phyloP scores from a whole-genome alignment of 2,888 invertebrate species.

The Yponomeuta plumbellus region DNA sequence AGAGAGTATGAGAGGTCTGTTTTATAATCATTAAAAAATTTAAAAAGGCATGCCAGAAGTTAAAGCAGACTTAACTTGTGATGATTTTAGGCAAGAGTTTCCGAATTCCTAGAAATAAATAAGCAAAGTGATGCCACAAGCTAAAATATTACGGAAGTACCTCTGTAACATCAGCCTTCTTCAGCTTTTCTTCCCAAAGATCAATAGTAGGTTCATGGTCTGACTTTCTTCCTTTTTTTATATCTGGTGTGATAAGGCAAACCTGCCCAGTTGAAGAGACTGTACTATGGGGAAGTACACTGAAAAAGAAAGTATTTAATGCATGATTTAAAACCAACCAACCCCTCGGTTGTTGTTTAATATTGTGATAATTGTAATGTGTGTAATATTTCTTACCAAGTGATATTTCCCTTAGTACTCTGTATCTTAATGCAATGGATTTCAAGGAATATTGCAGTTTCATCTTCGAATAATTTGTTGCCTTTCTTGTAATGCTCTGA shows the following conservation, averaged over 20 bases:
- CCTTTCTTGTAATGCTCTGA: slow-evolving; percentile 45
- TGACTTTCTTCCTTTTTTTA: slow-evolving; percentile 80
- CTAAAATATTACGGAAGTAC: slow-evolving; percentile 41
- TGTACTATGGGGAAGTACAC: slow-evolving; percentile 76
- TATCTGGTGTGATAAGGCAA: slow-evolving; percentile 86
- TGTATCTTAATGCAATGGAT: slow-evolving; percentile 81
- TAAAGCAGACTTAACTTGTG: too few species aligned
- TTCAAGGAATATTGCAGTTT: slow-evolving; percentile 76
- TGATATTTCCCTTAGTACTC: slow-evolving; percentile 75
- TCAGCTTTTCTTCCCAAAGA: slow-evolving; percentile 82
- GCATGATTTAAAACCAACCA: too few species aligned
- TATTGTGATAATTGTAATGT: not conserved
- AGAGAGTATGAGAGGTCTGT: too few species aligned
- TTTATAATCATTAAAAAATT: too few species aligned
- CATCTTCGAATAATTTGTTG: slow-evolving; percentile 74
- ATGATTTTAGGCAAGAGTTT: too few species aligned
- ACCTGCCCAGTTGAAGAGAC: slow-evolving; percentile 81
- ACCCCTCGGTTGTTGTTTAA: too few species aligned
- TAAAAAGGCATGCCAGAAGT: too few species aligned
- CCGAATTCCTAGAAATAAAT: too few species aligned
- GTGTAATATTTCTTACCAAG: slow-evolving; percentile 72
- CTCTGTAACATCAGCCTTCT: slow-evolving; percentile 75
- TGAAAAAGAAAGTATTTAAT: slow-evolving; percentile 27
- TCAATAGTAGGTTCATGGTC: slow-evolving; percentile 86
- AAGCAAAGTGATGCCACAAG: too few species aligned